phyloP scores from a whole-genome alignment of 2,888 invertebrate species.

The Spilosoma lubricipeda region DNA sequence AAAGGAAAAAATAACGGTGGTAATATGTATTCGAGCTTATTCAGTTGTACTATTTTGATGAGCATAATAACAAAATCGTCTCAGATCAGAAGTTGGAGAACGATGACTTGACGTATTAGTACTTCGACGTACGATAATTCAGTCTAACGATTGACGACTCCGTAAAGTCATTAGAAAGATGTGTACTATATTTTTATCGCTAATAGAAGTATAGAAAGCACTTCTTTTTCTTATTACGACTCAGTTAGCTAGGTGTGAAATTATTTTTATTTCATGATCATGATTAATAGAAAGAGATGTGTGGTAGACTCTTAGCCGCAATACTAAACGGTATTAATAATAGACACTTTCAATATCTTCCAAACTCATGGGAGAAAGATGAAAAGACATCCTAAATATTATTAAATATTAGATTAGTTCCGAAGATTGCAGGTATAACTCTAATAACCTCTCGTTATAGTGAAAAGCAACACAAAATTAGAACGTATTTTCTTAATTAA shows the following conservation, averaged over 20 bases:
- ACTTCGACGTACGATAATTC: conserved; percentile 22
- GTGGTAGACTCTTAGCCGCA: neutral
- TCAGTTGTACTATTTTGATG: conserved; percentile 43
- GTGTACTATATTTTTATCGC: conserved; percentile 20
- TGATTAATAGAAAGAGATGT: neutral
- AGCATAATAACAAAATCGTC: conserved; percentile 26
- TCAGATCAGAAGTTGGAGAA: conserved; percentile 19
- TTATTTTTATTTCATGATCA: neutral
- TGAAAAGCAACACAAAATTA: neutral
- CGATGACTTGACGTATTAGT: conserved; percentile 19
- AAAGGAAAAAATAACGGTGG: conserved; percentile 33
- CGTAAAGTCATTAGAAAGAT: conserved; percentile 17
- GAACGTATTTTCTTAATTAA: neutral
- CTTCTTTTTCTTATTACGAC: conserved; percentile 18
- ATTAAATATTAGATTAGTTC: neutral
- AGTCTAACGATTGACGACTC: conserved; percentile 22
- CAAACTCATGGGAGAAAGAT: neutral
- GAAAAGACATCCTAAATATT: neutral
- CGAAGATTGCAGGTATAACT: neutral
- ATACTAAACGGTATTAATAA: neutral
- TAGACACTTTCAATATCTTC: neutral
- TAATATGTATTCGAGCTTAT: conserved; percentile 21
- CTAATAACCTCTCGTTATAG: neutral
- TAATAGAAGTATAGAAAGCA: conserved; percentile 15
- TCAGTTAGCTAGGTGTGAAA: conserved; percentile 7